These are phyloP conservation scores for Semnornis frantzii DNA, from an alignment of 2,113 vertebrate genomes.

Conservation along the genomic window DNA sequence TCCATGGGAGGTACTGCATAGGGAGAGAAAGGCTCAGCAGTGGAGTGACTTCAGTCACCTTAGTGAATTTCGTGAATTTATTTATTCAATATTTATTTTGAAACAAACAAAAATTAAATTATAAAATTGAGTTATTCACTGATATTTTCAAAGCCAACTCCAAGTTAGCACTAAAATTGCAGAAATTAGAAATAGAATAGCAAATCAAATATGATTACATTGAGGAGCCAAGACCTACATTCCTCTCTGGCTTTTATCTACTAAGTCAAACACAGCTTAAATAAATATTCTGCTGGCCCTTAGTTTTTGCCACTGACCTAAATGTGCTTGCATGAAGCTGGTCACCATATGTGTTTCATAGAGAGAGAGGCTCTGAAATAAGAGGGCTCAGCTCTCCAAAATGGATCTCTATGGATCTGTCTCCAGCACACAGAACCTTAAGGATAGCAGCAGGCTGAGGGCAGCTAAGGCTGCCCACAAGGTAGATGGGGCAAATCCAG, in stretches of 20 bases:
- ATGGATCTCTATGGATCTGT: accelerated
- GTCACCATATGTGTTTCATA: neutral
- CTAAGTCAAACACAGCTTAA: neutral
- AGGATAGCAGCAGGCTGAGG: accelerated
- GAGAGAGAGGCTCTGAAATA: accelerated
- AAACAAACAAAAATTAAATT: neutral
- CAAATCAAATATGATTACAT: neutral
- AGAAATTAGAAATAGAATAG: neutral
- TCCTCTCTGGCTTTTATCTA: neutral
- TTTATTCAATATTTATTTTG: neutral
- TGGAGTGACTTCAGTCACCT: neutral
- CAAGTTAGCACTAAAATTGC: neutral
- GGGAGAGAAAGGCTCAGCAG: neutral
- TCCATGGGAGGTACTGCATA: neutral
- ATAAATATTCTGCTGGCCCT: neutral
- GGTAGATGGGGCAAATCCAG: neutral
- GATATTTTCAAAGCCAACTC: neutral
- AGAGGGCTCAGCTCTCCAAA: neutral
- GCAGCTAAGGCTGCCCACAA: too few relatives aligned
- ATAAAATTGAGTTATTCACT: accelerated
- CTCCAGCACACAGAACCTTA: neutral
- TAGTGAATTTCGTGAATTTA: accelerated
- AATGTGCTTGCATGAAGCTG: accelerated
- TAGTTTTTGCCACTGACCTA: neutral
- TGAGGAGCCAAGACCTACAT: neutral